phyloP scores from a whole-genome alignment of 1,140 invertebrate genomes.

The Choristoneura fumiferana region DNA sequence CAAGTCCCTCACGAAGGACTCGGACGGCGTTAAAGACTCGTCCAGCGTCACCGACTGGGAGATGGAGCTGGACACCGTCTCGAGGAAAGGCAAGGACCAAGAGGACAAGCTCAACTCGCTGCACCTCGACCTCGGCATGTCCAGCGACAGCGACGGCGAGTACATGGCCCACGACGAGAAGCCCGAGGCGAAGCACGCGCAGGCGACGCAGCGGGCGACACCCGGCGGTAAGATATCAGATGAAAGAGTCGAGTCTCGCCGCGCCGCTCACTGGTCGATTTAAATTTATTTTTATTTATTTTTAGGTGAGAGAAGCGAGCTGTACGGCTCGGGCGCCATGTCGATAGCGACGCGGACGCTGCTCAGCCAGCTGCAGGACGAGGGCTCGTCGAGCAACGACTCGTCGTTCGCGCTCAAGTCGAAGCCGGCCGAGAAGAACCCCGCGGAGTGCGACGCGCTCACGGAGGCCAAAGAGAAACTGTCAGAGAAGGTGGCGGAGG shows the following conservation, averaged over 20 bases:
- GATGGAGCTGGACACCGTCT: constrained; percentile 78
- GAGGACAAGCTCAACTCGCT: constrained; percentile 69
- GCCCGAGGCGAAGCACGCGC: constrained; percentile 46
- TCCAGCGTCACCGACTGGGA: constrained; percentile 79
- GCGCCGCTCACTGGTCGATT: background rate
- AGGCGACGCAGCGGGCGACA: constrained; percentile 48
- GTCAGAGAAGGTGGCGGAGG: constrained; percentile 65
- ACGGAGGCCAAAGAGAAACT: constrained; percentile 68
- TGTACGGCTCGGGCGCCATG: constrained; percentile 57
- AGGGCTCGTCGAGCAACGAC: constrained; percentile 75
- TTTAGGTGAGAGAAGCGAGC: constrained; percentile 65
- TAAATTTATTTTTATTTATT: constrained; percentile 31
- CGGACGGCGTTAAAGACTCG: constrained; percentile 50
- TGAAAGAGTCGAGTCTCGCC: background rate
- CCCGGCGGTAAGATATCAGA: constrained; percentile 53
- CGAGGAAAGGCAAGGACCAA: constrained; percentile 67
- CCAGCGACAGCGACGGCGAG: constrained; percentile 74
- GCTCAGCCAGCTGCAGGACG: constrained; percentile 74
- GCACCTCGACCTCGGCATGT: constrained; percentile 73
- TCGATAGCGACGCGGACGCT: constrained; percentile 65
- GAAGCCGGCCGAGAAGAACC: constrained; percentile 50
- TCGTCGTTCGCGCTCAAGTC: constrained; percentile 69
- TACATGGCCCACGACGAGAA: constrained; percentile 57
- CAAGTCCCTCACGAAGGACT: constrained; percentile 52
- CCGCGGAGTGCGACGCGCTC: constrained; percentile 60